Percentiles rank a stretch among this genome's conserved stretches.
Evolutionary conservation across 1,140 invertebrate genomes (phyloP).

Genomic region (Pygmarrhopalites habei): DNA sequence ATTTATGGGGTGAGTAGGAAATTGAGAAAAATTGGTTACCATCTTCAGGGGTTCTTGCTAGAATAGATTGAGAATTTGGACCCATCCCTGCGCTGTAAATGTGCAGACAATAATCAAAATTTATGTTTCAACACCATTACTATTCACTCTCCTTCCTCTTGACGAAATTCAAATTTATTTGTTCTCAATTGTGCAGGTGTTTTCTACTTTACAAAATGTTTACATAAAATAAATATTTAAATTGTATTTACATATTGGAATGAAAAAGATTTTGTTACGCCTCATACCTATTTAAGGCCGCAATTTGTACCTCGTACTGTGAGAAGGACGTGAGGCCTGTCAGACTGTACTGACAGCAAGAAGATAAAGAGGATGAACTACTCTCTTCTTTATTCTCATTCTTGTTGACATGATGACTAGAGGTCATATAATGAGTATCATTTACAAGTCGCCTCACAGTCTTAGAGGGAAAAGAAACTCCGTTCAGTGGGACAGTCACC

Average conservation of each 20-base stretch:
- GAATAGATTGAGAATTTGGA: conserved; percentile 18
- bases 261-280: too few species aligned
- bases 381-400: background rate
- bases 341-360: conserved; percentile 23
- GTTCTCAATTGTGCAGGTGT: too few species aligned
- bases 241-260: too few species aligned
- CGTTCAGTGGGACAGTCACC: background rate
- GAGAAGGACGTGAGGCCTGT: conserved; percentile 17
- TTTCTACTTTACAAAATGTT: too few species aligned
- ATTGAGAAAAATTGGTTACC: too few species aligned
- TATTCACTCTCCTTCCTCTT: too few species aligned
- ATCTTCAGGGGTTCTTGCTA: conserved; percentile 21
- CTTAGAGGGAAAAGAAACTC: background rate
- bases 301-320: conserved; percentile 22
- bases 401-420: background rate
- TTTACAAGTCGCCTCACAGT: too few species aligned
- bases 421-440: background rate
- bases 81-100: conserved; percentile 30
- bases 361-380: background rate
- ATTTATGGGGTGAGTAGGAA: too few species aligned
- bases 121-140: too few species aligned
- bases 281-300: conserved; percentile 20
- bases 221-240: too few species aligned
- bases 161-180: too few species aligned
- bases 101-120: too few species aligned